Conservation (phyloP, 2,888 invertebrate genomes). For the Acronicta alni region DNA sequence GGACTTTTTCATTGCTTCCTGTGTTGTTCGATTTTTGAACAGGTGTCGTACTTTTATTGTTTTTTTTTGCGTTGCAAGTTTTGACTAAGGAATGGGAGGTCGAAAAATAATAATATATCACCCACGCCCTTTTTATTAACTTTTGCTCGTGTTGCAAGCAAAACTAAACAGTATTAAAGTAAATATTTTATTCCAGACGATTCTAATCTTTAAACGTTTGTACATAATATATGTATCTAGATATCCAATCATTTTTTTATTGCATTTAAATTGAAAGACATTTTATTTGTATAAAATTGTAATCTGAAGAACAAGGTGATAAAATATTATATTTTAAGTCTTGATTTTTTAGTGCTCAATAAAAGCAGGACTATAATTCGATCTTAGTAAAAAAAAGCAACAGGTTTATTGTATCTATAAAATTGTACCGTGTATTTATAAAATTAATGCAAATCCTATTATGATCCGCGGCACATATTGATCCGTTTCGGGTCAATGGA, state of each 20-base stretch:
- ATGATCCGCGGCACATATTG: constrained; percentile 14
- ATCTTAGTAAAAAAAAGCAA: constrained; percentile 7
- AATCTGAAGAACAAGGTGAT: background rate
- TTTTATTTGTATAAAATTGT: background rate
- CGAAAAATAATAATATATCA: background rate
- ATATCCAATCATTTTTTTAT: too few species aligned
- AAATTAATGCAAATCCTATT: constrained; percentile 21
- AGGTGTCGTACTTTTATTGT: constrained; percentile 42
- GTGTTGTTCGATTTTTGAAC: constrained; percentile 44
- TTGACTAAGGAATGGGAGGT: constrained; percentile 12
- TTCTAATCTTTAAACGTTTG: too few species aligned
- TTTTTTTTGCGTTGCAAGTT: constrained; percentile 24
- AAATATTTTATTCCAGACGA: too few species aligned
- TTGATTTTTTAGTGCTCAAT: constrained; percentile 24
- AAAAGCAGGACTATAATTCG: constrained; percentile 19
- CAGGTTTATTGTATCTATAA: constrained; percentile 14
- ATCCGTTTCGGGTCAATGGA: constrained; percentile 24
- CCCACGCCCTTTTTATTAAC: background rate
- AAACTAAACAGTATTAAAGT: too few species aligned
- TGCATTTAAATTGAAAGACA: too few species aligned
- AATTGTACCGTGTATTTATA: background rate
- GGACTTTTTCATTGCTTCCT: constrained; percentile 57
- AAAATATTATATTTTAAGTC: constrained; percentile 7
- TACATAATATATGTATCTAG: too few species aligned
- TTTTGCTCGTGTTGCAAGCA: too few species aligned